Evolutionary conservation across 2,888 invertebrate species (phyloP).

Genomic region (Erebia aethiops): DNA sequence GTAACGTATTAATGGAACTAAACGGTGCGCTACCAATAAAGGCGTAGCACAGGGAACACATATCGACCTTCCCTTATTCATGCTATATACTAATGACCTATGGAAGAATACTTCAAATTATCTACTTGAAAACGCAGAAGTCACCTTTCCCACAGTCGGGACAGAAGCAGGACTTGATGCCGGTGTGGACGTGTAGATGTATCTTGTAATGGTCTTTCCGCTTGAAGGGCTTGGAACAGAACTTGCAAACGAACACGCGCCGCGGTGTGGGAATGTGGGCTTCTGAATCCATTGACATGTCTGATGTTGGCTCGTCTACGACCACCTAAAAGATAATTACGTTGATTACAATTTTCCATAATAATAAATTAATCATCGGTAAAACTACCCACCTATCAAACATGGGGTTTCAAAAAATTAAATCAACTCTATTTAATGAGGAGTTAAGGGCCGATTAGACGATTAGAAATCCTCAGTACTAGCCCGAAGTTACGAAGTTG

Average conservation of each 20-base stretch:
- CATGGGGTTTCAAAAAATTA: too few species aligned
- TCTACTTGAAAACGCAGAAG: background rate
- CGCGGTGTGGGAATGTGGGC: slow-evolving; percentile 60
- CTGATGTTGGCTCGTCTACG: slow-evolving; percentile 42
- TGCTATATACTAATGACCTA: slow-evolving; percentile 1
- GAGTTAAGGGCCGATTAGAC: too few species aligned
- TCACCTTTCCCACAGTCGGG: slow-evolving; percentile 72
- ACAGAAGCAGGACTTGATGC: slow-evolving; percentile 74
- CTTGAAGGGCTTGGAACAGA: slow-evolving; percentile 71
- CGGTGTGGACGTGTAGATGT: slow-evolving; percentile 75
- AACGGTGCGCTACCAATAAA: background rate
- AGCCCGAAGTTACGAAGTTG: too few species aligned
- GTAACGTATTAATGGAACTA: background rate
- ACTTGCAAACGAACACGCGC: slow-evolving; percentile 74
- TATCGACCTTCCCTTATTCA: background rate
- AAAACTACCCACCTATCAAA: too few species aligned
- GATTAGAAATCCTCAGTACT: too few species aligned
- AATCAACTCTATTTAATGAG: too few species aligned
- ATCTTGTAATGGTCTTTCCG: slow-evolving; percentile 78
- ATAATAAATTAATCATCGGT: too few species aligned
- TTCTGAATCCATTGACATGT: slow-evolving; percentile 45
- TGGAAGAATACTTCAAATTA: background rate
- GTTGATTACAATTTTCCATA: background rate
- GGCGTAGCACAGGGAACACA: background rate
- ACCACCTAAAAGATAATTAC: slow-evolving; percentile 39